These are phyloP conservation scores for Tricholauxania praeusta DNA, from an alignment of 2,888 invertebrate genomes.

Conservation along the genomic window DNA sequence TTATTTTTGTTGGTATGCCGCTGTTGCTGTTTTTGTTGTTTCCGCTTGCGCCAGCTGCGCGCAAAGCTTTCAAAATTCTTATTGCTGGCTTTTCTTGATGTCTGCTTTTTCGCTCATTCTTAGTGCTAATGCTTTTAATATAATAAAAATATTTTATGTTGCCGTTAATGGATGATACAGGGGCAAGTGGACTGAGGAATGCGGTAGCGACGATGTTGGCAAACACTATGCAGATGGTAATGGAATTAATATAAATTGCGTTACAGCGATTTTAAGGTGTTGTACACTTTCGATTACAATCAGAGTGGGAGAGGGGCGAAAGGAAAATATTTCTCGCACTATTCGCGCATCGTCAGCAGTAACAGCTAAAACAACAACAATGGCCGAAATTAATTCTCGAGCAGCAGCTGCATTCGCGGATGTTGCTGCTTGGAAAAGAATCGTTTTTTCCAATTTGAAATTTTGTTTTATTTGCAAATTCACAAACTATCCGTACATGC, in stretches of 20 bases:
- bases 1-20: not conserved
- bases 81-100: constrained; percentile 21
- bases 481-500: no score
- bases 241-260: not conserved
- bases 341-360: not conserved
- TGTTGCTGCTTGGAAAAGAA: constrained; percentile 2
- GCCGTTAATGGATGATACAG: not conserved
- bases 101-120: constrained; percentile 13
- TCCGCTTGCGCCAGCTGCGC: constrained; percentile 56
- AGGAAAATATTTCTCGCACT: constrained; percentile 3
- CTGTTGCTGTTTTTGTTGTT: constrained; percentile 39
- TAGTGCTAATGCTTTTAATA: not conserved
- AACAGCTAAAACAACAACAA: not conserved
- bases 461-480: no score
- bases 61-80: constrained; percentile 50
- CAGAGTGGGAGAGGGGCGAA: not conserved
- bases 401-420: constrained; percentile 16
- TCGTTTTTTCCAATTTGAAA: no score
- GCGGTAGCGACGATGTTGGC: not conserved
- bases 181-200: not conserved
- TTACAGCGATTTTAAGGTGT: not conserved
- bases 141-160: not conserved
- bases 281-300: not conserved
- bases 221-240: not conserved
- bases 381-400: no score